These are phyloP conservation scores for Agrotis ipsilon DNA, from an alignment of 2,888 invertebrate species.

Conservation along the genomic window DNA sequence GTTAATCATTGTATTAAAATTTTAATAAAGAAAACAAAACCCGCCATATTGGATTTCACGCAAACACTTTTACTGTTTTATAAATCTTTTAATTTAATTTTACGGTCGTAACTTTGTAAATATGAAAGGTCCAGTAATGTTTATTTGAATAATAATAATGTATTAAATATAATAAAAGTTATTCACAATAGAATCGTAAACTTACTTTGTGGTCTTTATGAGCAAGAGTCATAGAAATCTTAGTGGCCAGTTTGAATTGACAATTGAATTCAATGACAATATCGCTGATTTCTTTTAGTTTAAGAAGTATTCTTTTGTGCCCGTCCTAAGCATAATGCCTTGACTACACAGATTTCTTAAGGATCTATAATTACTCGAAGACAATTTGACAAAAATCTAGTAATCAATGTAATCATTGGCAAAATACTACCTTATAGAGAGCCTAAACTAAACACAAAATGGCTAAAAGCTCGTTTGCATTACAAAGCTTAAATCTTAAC, in stretches of 20 bases:
- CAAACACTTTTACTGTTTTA: constrained; percentile 43
- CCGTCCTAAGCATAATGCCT: neutral
- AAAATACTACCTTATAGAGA: no score
- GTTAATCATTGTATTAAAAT: constrained; percentile 23
- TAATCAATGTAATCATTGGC: no score
- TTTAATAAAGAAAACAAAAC: constrained; percentile 18
- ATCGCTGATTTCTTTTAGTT: constrained; percentile 14
- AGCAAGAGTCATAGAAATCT: neutral
- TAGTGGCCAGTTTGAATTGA: constrained; percentile 18
- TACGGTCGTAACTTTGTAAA: constrained; percentile 43
- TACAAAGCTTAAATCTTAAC: no score
- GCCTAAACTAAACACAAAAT: no score
- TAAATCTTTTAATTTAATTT: constrained; percentile 37
- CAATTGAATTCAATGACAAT: neutral
- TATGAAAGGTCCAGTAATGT: constrained; percentile 34
- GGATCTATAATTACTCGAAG: neutral
- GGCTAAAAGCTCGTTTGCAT: no score
- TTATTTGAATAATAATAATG: constrained; percentile 43
- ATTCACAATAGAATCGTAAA: constrained; percentile 31
- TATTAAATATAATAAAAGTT: constrained; percentile 25
- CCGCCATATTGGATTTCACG: constrained; percentile 18
- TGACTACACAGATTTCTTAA: neutral
- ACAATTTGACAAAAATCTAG: neutral
- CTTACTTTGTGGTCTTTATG: constrained; percentile 37
- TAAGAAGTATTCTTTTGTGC: no score